phyloP scores from a whole-genome alignment of 2,888 invertebrate species.

The Linnaemya vulpina region DNA sequence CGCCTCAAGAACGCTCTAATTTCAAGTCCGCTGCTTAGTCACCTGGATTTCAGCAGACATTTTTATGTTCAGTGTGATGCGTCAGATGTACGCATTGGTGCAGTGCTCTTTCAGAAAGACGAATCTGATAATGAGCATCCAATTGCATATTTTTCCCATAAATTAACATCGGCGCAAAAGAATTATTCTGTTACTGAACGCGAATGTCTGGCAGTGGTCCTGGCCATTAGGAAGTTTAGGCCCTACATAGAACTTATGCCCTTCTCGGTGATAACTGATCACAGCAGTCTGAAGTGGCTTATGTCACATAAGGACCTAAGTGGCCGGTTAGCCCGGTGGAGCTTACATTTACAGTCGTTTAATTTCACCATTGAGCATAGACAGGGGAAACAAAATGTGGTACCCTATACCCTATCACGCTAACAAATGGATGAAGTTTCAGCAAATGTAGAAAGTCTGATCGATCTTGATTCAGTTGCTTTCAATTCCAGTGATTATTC shows the following conservation, averaged over 20 bases:
- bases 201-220: neutral
- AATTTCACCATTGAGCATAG: neutral
- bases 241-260: conserved; percentile 5
- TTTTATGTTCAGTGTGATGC: conserved; percentile 7
- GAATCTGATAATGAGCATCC: neutral
- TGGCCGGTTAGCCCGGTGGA: neutral
- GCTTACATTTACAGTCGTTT: neutral
- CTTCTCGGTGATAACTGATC: neutral
- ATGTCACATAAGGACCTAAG: neutral
- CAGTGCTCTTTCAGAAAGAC: neutral
- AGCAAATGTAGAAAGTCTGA: neutral
- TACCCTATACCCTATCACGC: neutral
- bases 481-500: neutral
- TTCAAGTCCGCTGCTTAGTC: neutral
- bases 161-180: neutral
- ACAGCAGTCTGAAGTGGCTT: neutral
- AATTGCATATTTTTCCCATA: neutral
- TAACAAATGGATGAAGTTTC: neutral
- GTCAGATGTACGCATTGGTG: neutral
- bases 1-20: neutral
- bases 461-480: neutral
- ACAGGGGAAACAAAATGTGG: neutral
- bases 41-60: neutral
- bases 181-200: neutral
- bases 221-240: neutral